These are phyloP conservation scores for Phyllotis vaccarum DNA, from an alignment of 2,797 vertebrate species.

Conservation along the genomic window DNA sequence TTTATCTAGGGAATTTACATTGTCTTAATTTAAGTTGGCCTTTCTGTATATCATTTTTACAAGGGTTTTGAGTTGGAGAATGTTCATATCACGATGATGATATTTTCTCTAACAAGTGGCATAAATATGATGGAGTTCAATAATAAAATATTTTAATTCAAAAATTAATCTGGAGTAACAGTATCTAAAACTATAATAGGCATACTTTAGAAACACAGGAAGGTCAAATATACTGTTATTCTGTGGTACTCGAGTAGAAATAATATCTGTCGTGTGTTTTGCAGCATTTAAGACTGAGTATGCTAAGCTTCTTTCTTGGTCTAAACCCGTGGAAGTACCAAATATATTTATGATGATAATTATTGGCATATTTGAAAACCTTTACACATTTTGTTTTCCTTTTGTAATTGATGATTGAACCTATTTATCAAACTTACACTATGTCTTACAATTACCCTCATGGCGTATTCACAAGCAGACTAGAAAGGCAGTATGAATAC, in stretches of 20 bases:
- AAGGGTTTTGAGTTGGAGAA: constrained; percentile 44
- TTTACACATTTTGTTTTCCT: neutral
- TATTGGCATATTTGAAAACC: neutral
- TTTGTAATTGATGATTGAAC: neutral
- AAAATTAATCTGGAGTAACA: neutral
- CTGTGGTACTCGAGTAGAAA: neutral
- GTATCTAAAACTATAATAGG: constrained; percentile 14
- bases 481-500: neutral
- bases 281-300: constrained; percentile 6
- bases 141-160: neutral
- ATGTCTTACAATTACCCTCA: constrained; percentile 26
- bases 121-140: constrained; percentile 46
- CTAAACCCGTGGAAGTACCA: neutral
- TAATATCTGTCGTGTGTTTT: neutral
- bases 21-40: constrained; percentile 48
- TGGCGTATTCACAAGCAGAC: neutral
- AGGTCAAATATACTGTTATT: neutral
- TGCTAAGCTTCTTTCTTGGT: constrained; percentile 14
- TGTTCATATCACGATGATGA: neutral
- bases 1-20: neutral
- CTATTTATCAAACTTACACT: neutral
- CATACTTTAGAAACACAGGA: neutral
- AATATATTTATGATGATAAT: neutral
- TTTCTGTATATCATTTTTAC: neutral
- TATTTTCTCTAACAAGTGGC: constrained; percentile 25